These are phyloP conservation scores for Yponomeuta evonymella DNA, from an alignment of 2,888 invertebrate genomes.

Conservation along the genomic window DNA sequence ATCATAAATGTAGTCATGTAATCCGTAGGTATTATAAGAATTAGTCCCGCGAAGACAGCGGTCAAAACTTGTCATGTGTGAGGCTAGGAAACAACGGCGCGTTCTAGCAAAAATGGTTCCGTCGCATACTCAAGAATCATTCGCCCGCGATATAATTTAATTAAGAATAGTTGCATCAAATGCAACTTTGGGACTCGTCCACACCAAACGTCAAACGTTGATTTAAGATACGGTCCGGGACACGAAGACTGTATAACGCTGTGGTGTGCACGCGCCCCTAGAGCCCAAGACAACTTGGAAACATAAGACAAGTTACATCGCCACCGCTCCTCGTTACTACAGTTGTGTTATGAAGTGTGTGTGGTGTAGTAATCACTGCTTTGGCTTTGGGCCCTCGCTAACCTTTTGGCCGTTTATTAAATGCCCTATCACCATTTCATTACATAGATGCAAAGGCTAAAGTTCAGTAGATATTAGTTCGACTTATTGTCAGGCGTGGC, in stretches of 20 bases:
- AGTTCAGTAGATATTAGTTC: no score
- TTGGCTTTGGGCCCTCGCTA: neutral
- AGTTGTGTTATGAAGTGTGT: neutral
- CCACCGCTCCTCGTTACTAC: conserved; percentile 1
- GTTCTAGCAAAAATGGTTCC: neutral
- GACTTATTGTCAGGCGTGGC: no score
- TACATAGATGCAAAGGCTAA: no score
- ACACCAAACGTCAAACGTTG: neutral
- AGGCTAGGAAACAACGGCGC: neutral
- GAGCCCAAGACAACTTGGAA: neutral
- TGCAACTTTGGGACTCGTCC: neutral
- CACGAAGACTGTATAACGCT: neutral
- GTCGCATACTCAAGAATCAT: neutral
- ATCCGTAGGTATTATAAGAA: neutral
- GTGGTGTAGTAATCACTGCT: neutral
- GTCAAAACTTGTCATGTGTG: neutral
- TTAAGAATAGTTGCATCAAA: neutral
- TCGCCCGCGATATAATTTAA: neutral
- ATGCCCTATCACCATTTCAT: neutral
- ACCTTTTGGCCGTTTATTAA: neutral
- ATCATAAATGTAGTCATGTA: conserved; percentile 3
- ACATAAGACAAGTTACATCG: neutral
- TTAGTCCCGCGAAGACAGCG: neutral
- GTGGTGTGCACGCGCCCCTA: neutral
- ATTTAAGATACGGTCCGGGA: neutral